Evolutionary conservation across 2,888 invertebrate genomes (phyloP), one percentile per base, ranked within the genome.

Genomic region (Amphipoea oculea): DNA sequence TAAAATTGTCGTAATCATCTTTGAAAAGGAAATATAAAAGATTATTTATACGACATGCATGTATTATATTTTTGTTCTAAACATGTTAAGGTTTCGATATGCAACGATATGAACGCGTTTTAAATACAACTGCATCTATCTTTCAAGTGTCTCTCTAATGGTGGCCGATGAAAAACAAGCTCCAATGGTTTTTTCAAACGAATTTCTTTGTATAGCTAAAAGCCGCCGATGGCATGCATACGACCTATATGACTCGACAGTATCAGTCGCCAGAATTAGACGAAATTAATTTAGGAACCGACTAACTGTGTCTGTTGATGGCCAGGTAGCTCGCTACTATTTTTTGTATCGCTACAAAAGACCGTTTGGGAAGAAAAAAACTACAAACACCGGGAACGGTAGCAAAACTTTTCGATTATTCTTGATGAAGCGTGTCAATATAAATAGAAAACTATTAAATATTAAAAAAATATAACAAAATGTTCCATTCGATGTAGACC

Each of bases 141-240:
- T 95, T 95, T 95, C 94, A 94, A 95, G 95, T 95, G 95, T 95
- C 94, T 91, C 90, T 94, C 91, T 96, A 96, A 96, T 96, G 95
- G 94, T 75, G 74, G 92, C 89, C 89, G 96, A 94, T 94, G 96
- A 96, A 95, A 95, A 93, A 94, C 92, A 92, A 91, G 92, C 91
- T 82, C 88, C 87, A 80, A 68, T 45, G 85, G 82, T 92, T 92
- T 94, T 95, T 95, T 94, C 91, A 90, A 84, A 85, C 81, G 84
- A 87, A 90, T 88, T 90, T 89, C 88, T 89, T 88, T 90, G 87
- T 89, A 88, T 88, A 87, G 89, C 93, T 95, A 92, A 94, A 94
- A 95, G 95, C 93, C 89, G 93, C 93, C 92, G 94, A 93, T 94
- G 93, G 94, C 94, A 94, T 92, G 93, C 92, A 89, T 89, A 90